phyloP scores from a whole-genome alignment of 2,797 vertebrate species.

The Coilia nasus region DNA sequence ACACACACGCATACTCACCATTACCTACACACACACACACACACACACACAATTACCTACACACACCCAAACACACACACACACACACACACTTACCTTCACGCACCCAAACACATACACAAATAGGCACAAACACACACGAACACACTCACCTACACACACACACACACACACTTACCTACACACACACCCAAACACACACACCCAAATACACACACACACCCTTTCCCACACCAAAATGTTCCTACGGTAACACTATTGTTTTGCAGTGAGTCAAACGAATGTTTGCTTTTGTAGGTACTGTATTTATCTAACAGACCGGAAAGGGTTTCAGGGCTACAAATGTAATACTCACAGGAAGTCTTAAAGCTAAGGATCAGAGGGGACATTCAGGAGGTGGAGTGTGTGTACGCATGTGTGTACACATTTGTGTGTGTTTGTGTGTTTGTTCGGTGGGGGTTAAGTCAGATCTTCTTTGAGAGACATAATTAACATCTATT shows the following conservation, averaged over 20 bases:
- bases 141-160: background rate
- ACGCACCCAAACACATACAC: background rate
- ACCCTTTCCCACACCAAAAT: background rate
- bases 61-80: no score
- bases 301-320: conserved; percentile 6
- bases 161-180: background rate
- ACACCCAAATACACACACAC: background rate
- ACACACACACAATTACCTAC: no score
- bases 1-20: no score
- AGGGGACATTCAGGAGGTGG: background rate
- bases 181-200: background rate
- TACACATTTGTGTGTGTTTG: no score
- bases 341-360: conserved; percentile 9
- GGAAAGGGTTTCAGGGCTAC: background rate
- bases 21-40: no score
- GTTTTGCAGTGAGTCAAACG: background rate
- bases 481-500: conserved; percentile 28
- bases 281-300: conserved; percentile 16
- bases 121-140: background rate
- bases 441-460: background rate
- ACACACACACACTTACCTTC: no score
- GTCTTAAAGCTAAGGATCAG: background rate
- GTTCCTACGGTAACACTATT: background rate
- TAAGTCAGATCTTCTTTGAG: background rate
- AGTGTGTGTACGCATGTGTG: background rate